phyloP scores from a whole-genome alignment of 1,140 invertebrate species.

The Tetragnatha versicolor region DNA sequence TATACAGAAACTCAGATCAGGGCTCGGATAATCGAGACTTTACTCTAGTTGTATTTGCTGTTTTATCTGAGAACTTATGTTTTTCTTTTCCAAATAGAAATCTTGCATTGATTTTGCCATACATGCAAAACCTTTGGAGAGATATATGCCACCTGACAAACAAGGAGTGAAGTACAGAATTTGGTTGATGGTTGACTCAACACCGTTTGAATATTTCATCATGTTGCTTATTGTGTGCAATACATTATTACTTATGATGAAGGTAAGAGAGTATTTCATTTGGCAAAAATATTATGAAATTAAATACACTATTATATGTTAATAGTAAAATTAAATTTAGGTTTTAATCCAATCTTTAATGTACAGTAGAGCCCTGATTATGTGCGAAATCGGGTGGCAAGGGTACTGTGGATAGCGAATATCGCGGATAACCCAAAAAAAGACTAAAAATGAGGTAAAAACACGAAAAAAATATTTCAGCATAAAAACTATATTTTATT shows the following conservation, averaged over 20 bases:
- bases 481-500: too few species aligned
- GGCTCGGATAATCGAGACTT: neutral
- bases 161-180: slow-evolving; percentile 96
- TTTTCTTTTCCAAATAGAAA: slow-evolving; percentile 80
- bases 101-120: slow-evolving; percentile 99
- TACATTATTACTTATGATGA: slow-evolving; percentile 99
- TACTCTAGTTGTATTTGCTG: neutral
- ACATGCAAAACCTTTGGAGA: slow-evolving; percentile 94
- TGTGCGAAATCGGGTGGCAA: too few species aligned
- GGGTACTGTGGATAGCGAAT: too few species aligned
- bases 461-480: too few species aligned
- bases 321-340: too few species aligned
- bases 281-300: neutral
- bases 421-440: too few species aligned
- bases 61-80: neutral
- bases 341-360: too few species aligned
- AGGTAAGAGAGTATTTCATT: slow-evolving; percentile 72
- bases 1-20: neutral
- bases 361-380: too few species aligned
- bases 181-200: slow-evolving; percentile 96
- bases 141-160: slow-evolving; percentile 99
- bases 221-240: slow-evolving; percentile 99
- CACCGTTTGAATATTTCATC: slow-evolving; percentile 99
- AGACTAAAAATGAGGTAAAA: too few species aligned
- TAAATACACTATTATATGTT: too few species aligned